Base-by-base conservation (phyloP, 2,113 vertebrate genomes). In the Saguinus midas region DNA sequence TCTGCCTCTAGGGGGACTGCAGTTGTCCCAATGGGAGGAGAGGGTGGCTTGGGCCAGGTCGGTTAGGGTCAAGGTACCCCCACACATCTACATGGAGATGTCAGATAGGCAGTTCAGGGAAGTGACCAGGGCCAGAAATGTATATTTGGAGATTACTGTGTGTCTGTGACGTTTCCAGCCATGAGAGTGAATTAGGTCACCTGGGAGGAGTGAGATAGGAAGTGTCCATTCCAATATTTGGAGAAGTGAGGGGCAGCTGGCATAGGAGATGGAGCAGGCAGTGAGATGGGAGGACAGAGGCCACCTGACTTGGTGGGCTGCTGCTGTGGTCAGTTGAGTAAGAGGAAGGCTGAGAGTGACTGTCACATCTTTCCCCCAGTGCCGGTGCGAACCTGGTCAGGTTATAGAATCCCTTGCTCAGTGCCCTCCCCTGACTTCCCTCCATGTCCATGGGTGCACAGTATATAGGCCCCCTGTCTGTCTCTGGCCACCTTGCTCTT, bases 401-500 rank as follows among this genome's bases (percentile, higher is more conserved):
- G 11, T 23, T 20, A 0, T 14, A 37, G 81, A 48, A 7, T 68
- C 72, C 35, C 45, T 68, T 29, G n/a, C 82, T 78, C 10, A 5
- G 48, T 2, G 25, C 35, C 68, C 37, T 70, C 11, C 35, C 35
- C 43, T 11, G 21, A 35, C 66, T 43, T 55, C 68, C 23, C 6
- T 18, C 37, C 6, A 0, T 0, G 23, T 37, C 40, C 61, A 43
- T 8, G 16, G 21, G 6, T 52, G 57, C 25, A 45, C 27, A 3
- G 40, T n/a, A 48, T 25, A 29, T 4, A 6, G 32, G 40, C 58
- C 50, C 12, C 91, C 32, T 35, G 0, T 32, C 25, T 45, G 43
- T 80, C 48, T 40, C 76, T 75, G 84, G 57, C 73, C 18, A 32
- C 35, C n/a, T 27, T 13, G 14, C 48, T 32, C 8, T 20, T 17